Evolutionary conservation across 2,113 vertebrate species (phyloP).

Genomic region (Cromileptes altivelis): DNA sequence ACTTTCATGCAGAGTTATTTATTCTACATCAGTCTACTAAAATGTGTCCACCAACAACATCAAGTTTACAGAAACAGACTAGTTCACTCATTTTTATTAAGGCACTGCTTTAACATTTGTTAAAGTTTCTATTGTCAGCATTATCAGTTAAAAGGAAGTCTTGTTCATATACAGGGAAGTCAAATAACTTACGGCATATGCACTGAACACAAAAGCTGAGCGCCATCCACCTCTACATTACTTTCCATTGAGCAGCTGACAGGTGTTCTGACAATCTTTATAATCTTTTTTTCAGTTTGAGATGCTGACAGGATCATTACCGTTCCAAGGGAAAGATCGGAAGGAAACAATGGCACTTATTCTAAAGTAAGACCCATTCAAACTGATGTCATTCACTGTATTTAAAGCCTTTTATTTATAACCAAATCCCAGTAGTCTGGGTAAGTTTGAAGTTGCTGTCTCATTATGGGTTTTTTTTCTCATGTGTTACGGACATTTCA

Average conservation of each 20-base stretch:
- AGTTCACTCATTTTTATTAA: neutral
- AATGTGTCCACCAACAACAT: neutral
- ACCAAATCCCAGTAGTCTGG: neutral
- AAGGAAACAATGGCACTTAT: conserved; percentile 99
- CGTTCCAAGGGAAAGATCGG: conserved; percentile 98
- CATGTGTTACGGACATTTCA: neutral
- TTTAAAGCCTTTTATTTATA: neutral
- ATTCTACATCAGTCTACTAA: neutral
- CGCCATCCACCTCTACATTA: neutral
- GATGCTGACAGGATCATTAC: conserved; percentile 97
- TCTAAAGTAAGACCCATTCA: conserved; percentile 91
- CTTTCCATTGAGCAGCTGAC: neutral
- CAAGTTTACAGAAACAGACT: neutral
- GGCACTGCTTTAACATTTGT: neutral
- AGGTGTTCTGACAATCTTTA: neutral
- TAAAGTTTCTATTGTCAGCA: neutral
- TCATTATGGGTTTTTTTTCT: neutral
- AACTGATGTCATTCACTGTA: neutral
- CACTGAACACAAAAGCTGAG: neutral
- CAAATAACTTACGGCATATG: neutral
- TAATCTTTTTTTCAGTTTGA: conserved; percentile 89
- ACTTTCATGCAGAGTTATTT: too few relatives aligned
- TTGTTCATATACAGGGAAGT: neutral
- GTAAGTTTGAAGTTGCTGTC: neutral
- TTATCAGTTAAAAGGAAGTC: neutral